Conservation (phyloP, 2,888 invertebrate species). For the Podabrus alpinus region DNA sequence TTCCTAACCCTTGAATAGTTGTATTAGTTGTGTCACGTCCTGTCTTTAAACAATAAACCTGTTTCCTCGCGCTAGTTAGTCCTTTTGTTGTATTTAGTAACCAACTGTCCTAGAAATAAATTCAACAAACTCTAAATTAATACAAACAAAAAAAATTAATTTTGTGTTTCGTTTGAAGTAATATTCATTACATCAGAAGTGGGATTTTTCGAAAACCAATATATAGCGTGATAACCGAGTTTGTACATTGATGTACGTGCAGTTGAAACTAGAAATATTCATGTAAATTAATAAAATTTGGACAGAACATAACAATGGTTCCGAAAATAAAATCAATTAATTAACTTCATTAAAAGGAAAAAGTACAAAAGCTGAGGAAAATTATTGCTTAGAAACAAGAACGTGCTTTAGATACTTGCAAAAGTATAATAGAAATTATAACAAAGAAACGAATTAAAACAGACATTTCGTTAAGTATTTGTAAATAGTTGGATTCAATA, state of each 20-base stretch:
- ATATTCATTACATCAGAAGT: not conserved
- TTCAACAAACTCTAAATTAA: not conserved
- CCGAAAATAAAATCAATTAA: not conserved
- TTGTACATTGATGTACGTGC: too few relatives aligned
- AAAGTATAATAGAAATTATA: not conserved
- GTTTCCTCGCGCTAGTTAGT: not conserved
- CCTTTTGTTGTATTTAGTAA: not conserved
- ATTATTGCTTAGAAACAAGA: not conserved
- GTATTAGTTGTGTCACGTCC: not conserved
- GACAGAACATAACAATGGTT: not conserved
- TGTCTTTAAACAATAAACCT: not conserved
- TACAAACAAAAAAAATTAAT: not conserved
- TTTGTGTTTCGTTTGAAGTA: not conserved
- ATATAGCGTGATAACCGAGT: too few relatives aligned
- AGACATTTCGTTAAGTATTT: conserved; percentile 15
- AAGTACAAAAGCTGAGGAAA: not conserved
- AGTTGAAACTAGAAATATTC: not conserved
- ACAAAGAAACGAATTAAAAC: conserved; percentile 11
- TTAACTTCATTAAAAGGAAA: not conserved
- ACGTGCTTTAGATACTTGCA: not conserved
- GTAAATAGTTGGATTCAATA: conserved; percentile 21
- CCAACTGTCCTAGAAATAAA: not conserved
- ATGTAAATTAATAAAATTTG: not conserved
- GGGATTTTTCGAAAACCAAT: not conserved
- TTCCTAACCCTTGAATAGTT: not conserved